Base-by-base conservation (phyloP, 2,888 invertebrate genomes). In the Lacanobia wlatinum region DNA sequence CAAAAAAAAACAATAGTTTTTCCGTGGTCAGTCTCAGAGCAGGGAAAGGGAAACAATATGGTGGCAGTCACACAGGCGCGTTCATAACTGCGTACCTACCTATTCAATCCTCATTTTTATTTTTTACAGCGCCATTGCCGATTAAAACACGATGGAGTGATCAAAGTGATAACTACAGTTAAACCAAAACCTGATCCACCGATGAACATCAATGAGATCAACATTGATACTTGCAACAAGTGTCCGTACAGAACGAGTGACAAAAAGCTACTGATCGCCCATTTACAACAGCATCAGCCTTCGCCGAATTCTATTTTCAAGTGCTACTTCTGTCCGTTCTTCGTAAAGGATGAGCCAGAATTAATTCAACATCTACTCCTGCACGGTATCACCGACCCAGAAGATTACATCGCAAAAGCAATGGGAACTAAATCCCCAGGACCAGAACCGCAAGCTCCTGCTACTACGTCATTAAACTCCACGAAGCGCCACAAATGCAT, bases 301-400 rank as follows among this genome's bases (percentile, higher is more conserved):
- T 96, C 97, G 70, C 93, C 97, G 0, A 97, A 97, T 72, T 97
- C 97, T 59, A 97, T 97, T 84, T 97, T 97, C 90, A 98, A 98
- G 91, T 99, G 98, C 91, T 97, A 97, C 86, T 97, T 97, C 88
- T 99, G 98, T 90, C 97, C 98, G 0, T 98, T 97, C 93, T 98
- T 97, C 90, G 98, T 98, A 1, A 97, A 97, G 85, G 97, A 97
- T 66, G 97, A 97, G 90, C 96, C 96, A 91, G 98, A 97, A 86
- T 95, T 98, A 43, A 93, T 97, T 67, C 97, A 97, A 82, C 98
- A 98, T 93, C 94, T 98, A 62, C 92, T 95, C 74, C 91, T 98
- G 21, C 98, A 98, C 84, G 97, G 97, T 14, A 95, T 97, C 38
- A 93, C 93, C 21, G 97, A 97, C 78, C 97, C 97, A 1, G 96